Base-by-base conservation (phyloP, 1,140 invertebrate genomes). In the Calosoma granatense region DNA sequence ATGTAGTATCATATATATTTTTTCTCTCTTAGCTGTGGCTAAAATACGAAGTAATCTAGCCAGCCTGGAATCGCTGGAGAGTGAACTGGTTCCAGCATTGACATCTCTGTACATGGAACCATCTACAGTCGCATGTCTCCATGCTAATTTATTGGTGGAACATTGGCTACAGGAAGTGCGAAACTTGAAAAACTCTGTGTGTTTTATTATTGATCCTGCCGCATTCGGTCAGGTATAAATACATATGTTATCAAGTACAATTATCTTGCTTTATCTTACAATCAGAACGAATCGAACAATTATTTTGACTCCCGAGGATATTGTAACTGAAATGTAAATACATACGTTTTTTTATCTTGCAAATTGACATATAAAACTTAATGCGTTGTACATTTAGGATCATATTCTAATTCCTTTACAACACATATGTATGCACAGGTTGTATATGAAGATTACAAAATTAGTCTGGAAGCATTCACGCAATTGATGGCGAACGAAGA, bases 61-160 rank as follows among this genome's bases (percentile, higher is more conserved):
- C 0, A 82, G 80, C 64, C 69, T 86, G 9, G 82, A 85, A 69
- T 79, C 79, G 0, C 67, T 85, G 14, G 83, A 85, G 61, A 76
- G 77, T 9, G 81, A 85, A 68, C 66, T 85, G 26, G 75, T 85
- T 20, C 80, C 82, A 2, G 73, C 81, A 1, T 69, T 83, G 12
- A 70, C 72, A 69, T 78, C 65, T 66, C 76, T 65, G 41, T 69
- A 51, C 61, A 80, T 61, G 69, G 69, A 15, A 65, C 69, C 2
- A 69, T 67, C 39, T 64, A 69, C 56, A 71, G 75, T 56, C 67
- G 70, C 56, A 63, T 69, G 60, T 61, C 70, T 55, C 65, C 76
- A 73, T 58, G 66, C 78, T 0, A 68, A 73, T 53, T 47, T 83
- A 1, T 66, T 84, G 12, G 73, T 76, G 11, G 65, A 70, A 12